Base-by-base conservation (phyloP, 2,888 invertebrate genomes). In the Mongoloraphidia duomilia region DNA sequence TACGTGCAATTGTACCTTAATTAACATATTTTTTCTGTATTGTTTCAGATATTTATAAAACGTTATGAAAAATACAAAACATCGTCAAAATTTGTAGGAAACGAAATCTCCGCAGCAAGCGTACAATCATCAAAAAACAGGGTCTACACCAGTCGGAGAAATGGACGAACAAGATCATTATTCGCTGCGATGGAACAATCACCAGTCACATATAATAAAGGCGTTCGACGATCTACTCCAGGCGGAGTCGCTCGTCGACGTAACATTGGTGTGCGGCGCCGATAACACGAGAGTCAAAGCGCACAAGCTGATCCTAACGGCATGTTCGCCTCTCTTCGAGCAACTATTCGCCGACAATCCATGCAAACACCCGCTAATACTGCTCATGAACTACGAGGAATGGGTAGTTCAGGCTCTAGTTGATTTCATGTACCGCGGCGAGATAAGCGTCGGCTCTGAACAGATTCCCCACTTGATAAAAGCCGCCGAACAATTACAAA, bases 341-440 rank as follows among this genome's bases (percentile, higher is more conserved):
- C 75, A 84, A 62, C 85, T 92, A 64, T 88, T 92, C 65, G 80
- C 84, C 60, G 91, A 92, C 64, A 90, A 89, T 61, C 91, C 91
- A 49, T 91, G 91, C 76, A 89, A 91, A 67, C 92, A 93, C 66
- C 92, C 92, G 40, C 88, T 92, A 58, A 89, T 93, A 63, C 89
- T 92, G 57, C 71, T 93, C 53, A 91, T 91, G 66, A 91, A 92
- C 72, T 87, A 90, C 65, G 80, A 80, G 60, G 87, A 84, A 56
- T 86, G 88, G 80, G 90, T 91, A 61, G 83, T 93, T 53, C 86
- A 88, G 61, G 87, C 89, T 36, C 84, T 92, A 52, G 84, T 92
- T 53, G 88, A 90, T 69, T 93, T 92, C 63, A 92, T 92, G 90
- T 93, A 93, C 70, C 84, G 87, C 57, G 92, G 92, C 38, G 90